Evolutionary conservation across 2,113 vertebrate species (phyloP).

Genomic region (Heterocephalus glaber): DNA sequence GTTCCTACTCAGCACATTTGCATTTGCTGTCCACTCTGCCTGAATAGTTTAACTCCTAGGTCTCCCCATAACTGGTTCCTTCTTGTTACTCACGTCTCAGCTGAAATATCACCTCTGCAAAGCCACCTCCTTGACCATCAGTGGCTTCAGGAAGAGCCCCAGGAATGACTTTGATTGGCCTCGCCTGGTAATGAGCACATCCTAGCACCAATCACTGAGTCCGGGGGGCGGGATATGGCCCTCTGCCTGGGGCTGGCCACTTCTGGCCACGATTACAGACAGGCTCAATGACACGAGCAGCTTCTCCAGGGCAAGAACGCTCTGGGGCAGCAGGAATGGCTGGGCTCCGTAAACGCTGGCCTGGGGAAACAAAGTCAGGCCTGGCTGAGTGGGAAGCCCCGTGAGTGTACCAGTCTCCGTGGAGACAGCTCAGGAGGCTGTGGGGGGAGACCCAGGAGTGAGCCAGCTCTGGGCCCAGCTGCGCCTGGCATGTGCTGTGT

Average conservation of each 20-base stretch:
- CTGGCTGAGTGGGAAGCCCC: accelerated
- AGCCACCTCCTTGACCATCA: not conserved
- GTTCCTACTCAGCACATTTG: not conserved
- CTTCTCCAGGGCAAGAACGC: accelerated
- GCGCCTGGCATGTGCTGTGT: not conserved
- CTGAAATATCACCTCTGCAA: not conserved
- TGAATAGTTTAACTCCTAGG: not conserved
- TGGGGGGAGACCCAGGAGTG: accelerated
- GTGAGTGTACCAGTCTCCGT: too few species aligned
- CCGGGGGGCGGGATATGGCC: not conserved
- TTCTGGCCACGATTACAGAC: not conserved
- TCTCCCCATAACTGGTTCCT: not conserved
- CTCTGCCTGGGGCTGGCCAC: not conserved
- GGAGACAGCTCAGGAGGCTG: not conserved
- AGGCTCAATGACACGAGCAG: not conserved
- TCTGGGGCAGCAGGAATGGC: accelerated
- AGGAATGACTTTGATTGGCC: not conserved
- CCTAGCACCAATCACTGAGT: not conserved
- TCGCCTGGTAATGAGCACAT: not conserved
- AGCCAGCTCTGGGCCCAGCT: not conserved
- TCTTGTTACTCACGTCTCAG: not conserved
- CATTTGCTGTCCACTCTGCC: not conserved
- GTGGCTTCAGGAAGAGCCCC: not conserved
- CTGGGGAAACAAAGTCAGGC: not conserved
- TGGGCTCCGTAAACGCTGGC: accelerated